Percentiles rank a stretch among this genome's conserved stretches.
Conservation (phyloP, 2,888 invertebrate genomes). For the Apomyelois bistriatella region DNA sequence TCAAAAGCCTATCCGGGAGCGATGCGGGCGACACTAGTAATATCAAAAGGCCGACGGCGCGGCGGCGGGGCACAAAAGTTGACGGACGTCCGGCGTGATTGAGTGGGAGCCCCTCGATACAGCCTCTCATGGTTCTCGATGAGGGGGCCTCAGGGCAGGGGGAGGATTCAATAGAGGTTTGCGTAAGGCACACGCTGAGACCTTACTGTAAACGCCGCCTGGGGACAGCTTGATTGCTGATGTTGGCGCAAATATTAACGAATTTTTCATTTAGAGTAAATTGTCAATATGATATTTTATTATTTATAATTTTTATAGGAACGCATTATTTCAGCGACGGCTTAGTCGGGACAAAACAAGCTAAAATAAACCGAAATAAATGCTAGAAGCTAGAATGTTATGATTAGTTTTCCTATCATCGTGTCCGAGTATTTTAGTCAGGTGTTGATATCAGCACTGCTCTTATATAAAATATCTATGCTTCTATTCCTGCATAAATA, state of each 20-base stretch:
- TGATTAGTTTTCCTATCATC: too few species aligned
- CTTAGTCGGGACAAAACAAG: too few species aligned
- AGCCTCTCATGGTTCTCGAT: constrained; percentile 58
- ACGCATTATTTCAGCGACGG: too few species aligned
- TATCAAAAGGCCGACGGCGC: constrained; percentile 47
- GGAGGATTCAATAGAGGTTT: constrained; percentile 38
- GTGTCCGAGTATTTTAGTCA: too few species aligned
- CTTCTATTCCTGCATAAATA: too few species aligned
- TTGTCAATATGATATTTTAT: constrained; percentile 17
- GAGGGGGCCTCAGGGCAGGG: constrained; percentile 23
- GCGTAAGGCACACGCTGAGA: constrained; percentile 40
- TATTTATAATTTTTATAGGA: too few species aligned
- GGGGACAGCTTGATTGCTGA: constrained; percentile 50
- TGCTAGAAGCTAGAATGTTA: too few species aligned
- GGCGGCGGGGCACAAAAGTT: constrained; percentile 54
- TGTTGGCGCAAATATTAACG: constrained; percentile 41
- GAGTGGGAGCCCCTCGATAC: constrained; percentile 60
- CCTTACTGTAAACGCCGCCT: constrained; percentile 46
- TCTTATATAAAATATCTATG: too few species aligned
- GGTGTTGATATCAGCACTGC: too few species aligned
- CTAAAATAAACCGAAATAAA: too few species aligned
- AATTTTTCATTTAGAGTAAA: too few species aligned
- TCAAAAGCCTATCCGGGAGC: constrained; percentile 24
- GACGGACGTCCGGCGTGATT: constrained; percentile 69
- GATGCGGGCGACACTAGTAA: constrained; percentile 32